A percentile compares a stretch with the other conserved stretches of the same genome.
phyloP scores from a whole-genome alignment of 2,888 invertebrate species.

The Tuta absoluta region DNA sequence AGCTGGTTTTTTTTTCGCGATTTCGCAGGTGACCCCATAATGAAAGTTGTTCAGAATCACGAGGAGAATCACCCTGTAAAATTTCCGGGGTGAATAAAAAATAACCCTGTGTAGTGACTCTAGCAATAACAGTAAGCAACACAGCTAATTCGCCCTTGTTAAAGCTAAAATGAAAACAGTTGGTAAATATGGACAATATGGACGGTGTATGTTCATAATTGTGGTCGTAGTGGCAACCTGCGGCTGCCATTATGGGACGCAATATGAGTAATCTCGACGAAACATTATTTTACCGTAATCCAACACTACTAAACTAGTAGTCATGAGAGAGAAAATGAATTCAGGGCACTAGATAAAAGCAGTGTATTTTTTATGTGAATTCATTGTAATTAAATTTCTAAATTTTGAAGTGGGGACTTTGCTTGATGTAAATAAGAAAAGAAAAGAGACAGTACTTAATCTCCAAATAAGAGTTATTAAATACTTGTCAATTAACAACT shows the following conservation, averaged over 20 bases:
- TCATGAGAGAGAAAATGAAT: neutral
- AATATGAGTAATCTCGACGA: slow-evolving; percentile 22
- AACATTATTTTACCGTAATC: slow-evolving; percentile 21
- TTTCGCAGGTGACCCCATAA: too few species aligned
- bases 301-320: slow-evolving; percentile 3
- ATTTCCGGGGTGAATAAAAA: too few species aligned
- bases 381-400: too few species aligned
- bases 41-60: too few species aligned
- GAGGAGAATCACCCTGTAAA: too few species aligned
- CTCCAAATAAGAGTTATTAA: too few species aligned
- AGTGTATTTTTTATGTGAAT: neutral
- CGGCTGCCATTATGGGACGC: slow-evolving; percentile 18
- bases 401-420: too few species aligned
- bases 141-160: neutral
- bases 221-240: neutral
- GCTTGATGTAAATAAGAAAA: too few species aligned
- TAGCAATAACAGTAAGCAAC: neutral
- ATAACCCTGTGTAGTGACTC: neutral
- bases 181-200: slow-evolving; percentile 10
- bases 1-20: too few species aligned
- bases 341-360: neutral
- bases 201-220: neutral
- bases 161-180: slow-evolving; percentile 17
- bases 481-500: too few species aligned
- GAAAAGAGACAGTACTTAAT: too few species aligned